These are phyloP conservation scores for Perca schrenkii DNA, from an alignment of 2,113 vertebrate genomes.

Conservation along the genomic window DNA sequence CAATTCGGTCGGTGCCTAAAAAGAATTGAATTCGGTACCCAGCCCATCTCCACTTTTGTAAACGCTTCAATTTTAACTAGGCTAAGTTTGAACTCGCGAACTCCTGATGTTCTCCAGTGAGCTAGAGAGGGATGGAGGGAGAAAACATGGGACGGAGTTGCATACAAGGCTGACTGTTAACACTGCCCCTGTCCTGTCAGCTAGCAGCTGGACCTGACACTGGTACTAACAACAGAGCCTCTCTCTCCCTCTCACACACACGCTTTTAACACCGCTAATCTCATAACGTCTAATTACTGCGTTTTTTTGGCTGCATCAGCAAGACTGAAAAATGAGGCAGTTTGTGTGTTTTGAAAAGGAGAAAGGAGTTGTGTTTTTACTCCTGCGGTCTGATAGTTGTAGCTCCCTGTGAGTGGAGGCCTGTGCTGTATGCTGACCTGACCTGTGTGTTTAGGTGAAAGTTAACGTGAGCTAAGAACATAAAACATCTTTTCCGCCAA, in stretches of 20 bases:
- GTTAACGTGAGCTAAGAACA: slow-evolving; percentile 11
- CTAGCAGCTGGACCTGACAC: slow-evolving; percentile 35
- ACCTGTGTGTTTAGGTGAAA: neutral
- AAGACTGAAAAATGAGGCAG: neutral
- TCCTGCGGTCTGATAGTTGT: neutral
- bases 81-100: neutral
- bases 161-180: slow-evolving; percentile 7
- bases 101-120: neutral
- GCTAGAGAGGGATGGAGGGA: neutral
- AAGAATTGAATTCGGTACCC: no score
- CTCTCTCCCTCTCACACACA: neutral
- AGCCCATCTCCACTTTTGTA: neutral
- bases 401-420: neutral
- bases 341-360: neutral
- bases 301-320: slow-evolving; percentile 39
- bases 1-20: no score
- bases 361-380: neutral
- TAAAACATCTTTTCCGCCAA: neutral
- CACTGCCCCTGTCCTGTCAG: slow-evolving; percentile 10
- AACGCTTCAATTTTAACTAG: neutral
- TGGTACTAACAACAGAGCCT: neutral
- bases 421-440: no score
- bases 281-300: slow-evolving; percentile 10
- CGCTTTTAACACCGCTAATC: slow-evolving; percentile 14
- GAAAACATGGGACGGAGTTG: neutral